Base-by-base conservation (phyloP, 1,140 invertebrate species). In the Lucilia cuprina region DNA sequence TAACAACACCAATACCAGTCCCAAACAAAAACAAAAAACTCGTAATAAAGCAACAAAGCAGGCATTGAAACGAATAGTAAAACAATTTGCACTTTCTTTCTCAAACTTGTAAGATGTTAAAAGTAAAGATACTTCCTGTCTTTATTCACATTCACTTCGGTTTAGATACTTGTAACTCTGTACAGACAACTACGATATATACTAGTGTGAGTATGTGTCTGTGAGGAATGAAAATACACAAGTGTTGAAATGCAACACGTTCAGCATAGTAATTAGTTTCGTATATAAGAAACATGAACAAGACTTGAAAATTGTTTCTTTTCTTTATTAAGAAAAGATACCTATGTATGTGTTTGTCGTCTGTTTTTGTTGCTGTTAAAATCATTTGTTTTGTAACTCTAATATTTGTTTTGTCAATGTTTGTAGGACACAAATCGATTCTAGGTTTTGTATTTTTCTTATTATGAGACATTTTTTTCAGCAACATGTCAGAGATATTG, bases 181-280 rank as follows among this genome's bases (percentile, higher is more conserved):
- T n/a, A 60, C 14, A 60, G 55, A 60, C 55, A 60, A 60, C 14
- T 60, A 60, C 13, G 14, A 60, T 60, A 17, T n/a, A 60, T 60
- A 60, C 12, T 14, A 14, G 55, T n/a, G 14, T 60, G 14, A 14
- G 55, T 60, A 17, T n/a, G 55, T 60, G 14, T 60, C 13, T 60
- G 55, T 60, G 14, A 14, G 2, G 5, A n/a, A 7, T 60, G 65
- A 25, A 49, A 80, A n/a, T 80, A 41, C 47, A 49, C 41, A 49
- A 80, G 77, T 80, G 77, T 80, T 80, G 77, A 80, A 80, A 80
- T 80, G 77, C 77, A 80, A 80, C 77, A 80, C 77, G 77, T 80
- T 80, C 77, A 80, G 77, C 77, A 80, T 80, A 80, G 77, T 80
- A 80, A 80, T 80, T 80, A 80, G 77, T 80, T 21, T 70, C n/a